Evolutionary conservation across 2,888 invertebrate genomes (phyloP).

Genomic region (Heliconius erato): DNA sequence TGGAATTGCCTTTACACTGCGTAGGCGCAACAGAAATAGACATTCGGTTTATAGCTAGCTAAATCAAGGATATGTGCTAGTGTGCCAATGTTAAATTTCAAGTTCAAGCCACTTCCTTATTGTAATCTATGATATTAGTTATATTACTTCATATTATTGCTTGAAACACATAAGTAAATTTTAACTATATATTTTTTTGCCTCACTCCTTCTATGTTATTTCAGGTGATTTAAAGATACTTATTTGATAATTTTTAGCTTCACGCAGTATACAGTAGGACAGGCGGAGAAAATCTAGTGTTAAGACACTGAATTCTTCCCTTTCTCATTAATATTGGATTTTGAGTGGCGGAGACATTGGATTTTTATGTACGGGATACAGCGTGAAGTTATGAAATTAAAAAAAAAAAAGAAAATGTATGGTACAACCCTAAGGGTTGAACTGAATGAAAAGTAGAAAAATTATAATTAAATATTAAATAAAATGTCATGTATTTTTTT

Average conservation of each 20-base stretch:
- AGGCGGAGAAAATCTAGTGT: no score
- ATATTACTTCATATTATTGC: neutral
- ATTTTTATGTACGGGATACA: neutral
- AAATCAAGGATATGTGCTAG: slow-evolving; percentile 64
- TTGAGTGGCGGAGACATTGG: no score
- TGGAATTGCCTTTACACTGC: slow-evolving; percentile 36
- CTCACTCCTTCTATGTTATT: neutral
- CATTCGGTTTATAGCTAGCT: slow-evolving; percentile 55
- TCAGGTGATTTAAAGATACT: neutral
- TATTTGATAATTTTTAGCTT: neutral
- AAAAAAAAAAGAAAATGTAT: no score
- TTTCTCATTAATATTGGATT: no score
- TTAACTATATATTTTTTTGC: no score
- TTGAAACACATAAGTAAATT: neutral
- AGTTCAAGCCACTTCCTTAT: slow-evolving; percentile 38
- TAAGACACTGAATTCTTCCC: no score
- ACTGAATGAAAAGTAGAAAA: no score
- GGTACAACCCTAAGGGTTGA: no score
- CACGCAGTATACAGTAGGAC: no score
- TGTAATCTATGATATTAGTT: neutral
- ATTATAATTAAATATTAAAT: neutral
- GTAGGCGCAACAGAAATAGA: slow-evolving; percentile 67
- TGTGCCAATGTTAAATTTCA: slow-evolving; percentile 46
- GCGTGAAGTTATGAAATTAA: neutral
- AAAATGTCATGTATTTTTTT: neutral